These are phyloP conservation scores for Ophiodon elongatus DNA, from an alignment of 2,113 vertebrate species.

Conservation along the genomic window DNA sequence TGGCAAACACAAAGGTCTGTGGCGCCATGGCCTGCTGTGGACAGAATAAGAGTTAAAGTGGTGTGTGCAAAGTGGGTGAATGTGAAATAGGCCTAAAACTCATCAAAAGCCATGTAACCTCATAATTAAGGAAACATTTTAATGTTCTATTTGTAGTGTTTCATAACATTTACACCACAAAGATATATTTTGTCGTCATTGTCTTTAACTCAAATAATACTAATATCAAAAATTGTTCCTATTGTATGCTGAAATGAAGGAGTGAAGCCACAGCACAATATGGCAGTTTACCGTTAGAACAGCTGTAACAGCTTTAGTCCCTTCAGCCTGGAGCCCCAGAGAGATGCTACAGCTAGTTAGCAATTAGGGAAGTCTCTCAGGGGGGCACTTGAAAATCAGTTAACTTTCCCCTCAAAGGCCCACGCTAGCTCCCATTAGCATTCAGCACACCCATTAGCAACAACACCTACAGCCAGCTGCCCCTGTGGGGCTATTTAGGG, in stretches of 20 bases:
- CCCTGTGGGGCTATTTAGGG: constrained; percentile 71
- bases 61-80: neutral
- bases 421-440: constrained; percentile 70
- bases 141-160: neutral
- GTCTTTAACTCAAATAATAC: neutral
- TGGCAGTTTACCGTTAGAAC: neutral
- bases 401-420: constrained; percentile 73
- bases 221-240: constrained; percentile 1
- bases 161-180: neutral
- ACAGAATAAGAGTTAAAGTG: constrained; percentile 29
- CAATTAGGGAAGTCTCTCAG: constrained; percentile 55
- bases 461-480: constrained; percentile 65
- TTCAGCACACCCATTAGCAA: constrained; percentile 73
- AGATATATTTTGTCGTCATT: neutral
- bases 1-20: constrained; percentile 95
- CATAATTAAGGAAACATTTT: neutral
- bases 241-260: neutral
- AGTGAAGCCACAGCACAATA: neutral
- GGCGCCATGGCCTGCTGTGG: constrained; percentile 90
- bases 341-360: constrained; percentile 62
- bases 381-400: constrained; percentile 76
- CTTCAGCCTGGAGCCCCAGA: constrained; percentile 46
- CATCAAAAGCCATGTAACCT: neutral
- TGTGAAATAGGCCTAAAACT: neutral
- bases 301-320: neutral